phyloP scores from a whole-genome alignment of 2,888 invertebrate genomes.

The Elysia crispata region DNA sequence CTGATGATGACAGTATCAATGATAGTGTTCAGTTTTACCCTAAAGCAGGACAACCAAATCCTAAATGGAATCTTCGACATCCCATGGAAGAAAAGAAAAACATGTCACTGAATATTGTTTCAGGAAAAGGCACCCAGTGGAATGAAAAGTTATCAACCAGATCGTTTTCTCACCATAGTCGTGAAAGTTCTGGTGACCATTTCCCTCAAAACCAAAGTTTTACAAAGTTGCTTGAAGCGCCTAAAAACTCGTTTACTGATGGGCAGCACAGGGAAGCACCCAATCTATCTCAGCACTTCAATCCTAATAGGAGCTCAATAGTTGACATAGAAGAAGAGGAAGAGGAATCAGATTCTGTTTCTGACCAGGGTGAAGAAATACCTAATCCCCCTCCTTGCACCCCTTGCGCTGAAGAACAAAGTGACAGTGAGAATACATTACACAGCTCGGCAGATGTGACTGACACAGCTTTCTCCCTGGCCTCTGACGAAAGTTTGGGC shows the following conservation, averaged over 20 bases:
- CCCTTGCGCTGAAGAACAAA: conserved; percentile 13
- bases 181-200: background rate
- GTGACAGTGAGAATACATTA: conserved; percentile 33
- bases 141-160: background rate
- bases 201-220: background rate
- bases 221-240: background rate
- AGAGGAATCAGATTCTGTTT: conserved; percentile 29
- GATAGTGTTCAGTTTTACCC: conserved; percentile 28
- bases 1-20: conserved; percentile 18
- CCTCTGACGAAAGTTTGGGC: conserved; percentile 40
- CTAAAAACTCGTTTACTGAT: background rate
- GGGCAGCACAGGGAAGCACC: background rate
- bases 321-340: background rate
- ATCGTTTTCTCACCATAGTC: background rate
- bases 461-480: conserved; percentile 38
- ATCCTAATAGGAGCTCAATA: background rate
- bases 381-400: conserved; percentile 45
- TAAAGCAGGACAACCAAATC: background rate
- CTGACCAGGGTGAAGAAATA: conserved; percentile 24
- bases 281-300: background rate
- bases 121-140: background rate
- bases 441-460: conserved; percentile 49
- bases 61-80: conserved; percentile 36
- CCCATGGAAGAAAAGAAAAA: background rate
- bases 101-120: conserved; percentile 1